Evolutionary conservation across 2,113 vertebrate genomes (phyloP).

Genomic region (Brevimyrus niger): DNA sequence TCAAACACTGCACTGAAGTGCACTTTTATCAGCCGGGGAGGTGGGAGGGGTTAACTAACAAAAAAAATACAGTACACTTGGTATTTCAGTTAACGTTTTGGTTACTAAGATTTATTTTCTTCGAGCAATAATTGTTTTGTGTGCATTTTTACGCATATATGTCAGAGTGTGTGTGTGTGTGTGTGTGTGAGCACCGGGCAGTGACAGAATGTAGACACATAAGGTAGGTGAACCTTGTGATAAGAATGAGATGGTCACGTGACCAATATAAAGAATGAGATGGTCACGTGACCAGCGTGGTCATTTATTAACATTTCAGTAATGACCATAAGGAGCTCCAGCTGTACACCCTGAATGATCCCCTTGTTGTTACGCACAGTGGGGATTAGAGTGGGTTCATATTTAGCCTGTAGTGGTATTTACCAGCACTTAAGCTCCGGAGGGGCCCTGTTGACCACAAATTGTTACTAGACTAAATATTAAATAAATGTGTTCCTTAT

Average conservation of each 20-base stretch:
- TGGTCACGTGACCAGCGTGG: not conserved
- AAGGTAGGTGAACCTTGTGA: not conserved
- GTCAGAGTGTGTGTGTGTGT: not conserved
- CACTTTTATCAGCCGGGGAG: conserved; percentile 80
- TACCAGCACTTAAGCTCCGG: not conserved
- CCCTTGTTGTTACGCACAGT: not conserved
- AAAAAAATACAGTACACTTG: conserved; percentile 42
- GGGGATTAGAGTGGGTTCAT: not conserved
- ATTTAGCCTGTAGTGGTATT: not conserved
- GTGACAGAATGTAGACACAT: not conserved
- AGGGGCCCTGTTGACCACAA: not conserved
- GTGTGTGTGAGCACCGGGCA: not conserved
- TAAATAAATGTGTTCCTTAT: not conserved
- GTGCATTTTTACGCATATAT: conserved; percentile 17
- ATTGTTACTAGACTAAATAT: not conserved
- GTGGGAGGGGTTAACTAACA: conserved; percentile 40
- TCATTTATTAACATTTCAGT: not conserved
- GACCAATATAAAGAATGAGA: not conserved
- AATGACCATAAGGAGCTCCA: not conserved
- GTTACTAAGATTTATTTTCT: conserved; percentile 63
- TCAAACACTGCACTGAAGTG: conserved; percentile 97
- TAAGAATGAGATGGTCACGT: not conserved
- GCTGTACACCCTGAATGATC: not conserved
- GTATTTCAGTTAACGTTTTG: conserved; percentile 7
- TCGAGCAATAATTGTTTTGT: conserved; percentile 92